A percentile compares a stretch with the other conserved stretches of the same genome.
These are phyloP conservation scores for Cynaeus angustus DNA, from an alignment of 2,888 invertebrate genomes.

Conservation along the genomic window DNA sequence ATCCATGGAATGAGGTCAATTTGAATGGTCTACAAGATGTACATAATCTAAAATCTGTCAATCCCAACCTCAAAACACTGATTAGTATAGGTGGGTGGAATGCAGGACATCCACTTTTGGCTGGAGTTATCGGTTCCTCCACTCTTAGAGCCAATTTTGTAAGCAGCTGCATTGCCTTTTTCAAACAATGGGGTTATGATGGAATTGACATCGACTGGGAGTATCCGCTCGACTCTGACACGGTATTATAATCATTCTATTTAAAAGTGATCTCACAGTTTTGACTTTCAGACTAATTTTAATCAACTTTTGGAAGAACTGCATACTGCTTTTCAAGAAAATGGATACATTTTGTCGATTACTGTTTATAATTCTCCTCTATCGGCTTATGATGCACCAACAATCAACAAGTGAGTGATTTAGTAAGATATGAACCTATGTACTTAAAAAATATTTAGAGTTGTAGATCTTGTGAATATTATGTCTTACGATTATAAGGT, in stretches of 20 bases:
- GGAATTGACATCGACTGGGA: conserved; percentile 48
- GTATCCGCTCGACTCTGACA: conserved; percentile 40
- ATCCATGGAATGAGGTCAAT: conserved; percentile 62
- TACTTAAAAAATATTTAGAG: too few relatives aligned
- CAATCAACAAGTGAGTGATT: conserved; percentile 64
- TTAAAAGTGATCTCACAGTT: not conserved
- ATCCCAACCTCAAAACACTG: conserved; percentile 74
- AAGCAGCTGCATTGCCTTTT: conserved; percentile 34
- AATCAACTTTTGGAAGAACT: conserved; percentile 59
- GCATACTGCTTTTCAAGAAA: conserved; percentile 54
- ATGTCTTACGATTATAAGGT: conserved; percentile 78
- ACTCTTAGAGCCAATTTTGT: conserved; percentile 63
- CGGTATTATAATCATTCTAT: not conserved
- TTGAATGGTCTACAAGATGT: conserved; percentile 50
- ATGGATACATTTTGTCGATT: conserved; percentile 59
- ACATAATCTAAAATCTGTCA: conserved; percentile 71
- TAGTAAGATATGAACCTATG: too few relatives aligned
- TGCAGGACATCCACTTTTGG: conserved; percentile 64
- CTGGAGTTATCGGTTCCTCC: conserved; percentile 51
- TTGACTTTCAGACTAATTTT: conserved; percentile 53
- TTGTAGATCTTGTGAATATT: conserved; percentile 70
- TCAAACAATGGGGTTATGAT: conserved; percentile 34
- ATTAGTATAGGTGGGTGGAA: conserved; percentile 82
- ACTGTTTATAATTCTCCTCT: conserved; percentile 61
- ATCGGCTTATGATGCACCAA: conserved; percentile 59